Conservation (phyloP, 2,797 vertebrate genomes). For the Mus spretus region DNA sequence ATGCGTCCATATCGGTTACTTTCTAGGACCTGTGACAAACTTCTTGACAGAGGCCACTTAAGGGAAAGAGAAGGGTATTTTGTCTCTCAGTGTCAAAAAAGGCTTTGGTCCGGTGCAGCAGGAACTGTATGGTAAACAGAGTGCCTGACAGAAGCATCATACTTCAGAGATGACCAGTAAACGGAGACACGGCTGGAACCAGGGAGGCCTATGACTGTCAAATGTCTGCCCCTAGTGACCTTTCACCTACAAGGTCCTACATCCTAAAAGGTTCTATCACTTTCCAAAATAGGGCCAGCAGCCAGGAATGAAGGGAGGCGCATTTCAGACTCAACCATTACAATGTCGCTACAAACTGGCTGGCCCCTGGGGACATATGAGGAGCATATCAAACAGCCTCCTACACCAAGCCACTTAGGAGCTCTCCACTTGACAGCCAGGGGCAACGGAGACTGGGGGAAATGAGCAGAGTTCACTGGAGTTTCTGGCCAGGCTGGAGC, state of each 20-base stretch:
- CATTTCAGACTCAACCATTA: neutral
- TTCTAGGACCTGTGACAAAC: neutral
- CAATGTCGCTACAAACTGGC: neutral
- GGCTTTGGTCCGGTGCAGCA: neutral
- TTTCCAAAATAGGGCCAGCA: neutral
- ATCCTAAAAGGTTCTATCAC: neutral
- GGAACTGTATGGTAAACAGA: neutral
- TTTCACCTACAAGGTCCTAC: neutral
- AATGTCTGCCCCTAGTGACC: neutral
- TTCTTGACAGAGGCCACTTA: neutral
- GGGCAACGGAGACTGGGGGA: neutral
- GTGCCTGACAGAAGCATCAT: neutral
- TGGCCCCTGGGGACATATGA: fast-evolving
- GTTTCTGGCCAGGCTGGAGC: neutral
- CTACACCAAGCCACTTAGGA: neutral
- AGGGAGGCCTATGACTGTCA: neutral
- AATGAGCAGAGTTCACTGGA: fast-evolving
- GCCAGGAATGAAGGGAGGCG: neutral
- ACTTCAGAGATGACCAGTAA: neutral
- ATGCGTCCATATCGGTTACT: neutral
- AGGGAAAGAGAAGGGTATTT: neutral
- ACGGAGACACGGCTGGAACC: neutral
- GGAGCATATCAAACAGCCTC: neutral
- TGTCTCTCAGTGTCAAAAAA: neutral
- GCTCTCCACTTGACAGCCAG: neutral